Evolutionary conservation across 2,113 vertebrate species (phyloP), one percentile per base, ranked within the genome.

Genomic region (Gambusia affinis): DNA sequence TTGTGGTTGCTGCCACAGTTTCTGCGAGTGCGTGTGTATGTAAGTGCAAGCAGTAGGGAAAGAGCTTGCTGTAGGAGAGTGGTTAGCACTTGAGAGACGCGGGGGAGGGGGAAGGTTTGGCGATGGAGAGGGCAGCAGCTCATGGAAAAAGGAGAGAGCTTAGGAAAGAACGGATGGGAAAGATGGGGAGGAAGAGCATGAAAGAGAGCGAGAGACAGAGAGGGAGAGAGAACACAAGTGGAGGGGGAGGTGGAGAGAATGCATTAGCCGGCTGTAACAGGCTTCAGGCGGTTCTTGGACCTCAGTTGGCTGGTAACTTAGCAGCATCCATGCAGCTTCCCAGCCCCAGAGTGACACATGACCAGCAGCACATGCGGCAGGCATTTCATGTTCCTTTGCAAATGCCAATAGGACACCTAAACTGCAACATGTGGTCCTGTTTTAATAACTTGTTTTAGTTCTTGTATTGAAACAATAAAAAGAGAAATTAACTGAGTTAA

Each of bases 211-310:
- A 86, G 78, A 85, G 76, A 37, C 10, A 37, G 35, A 85, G 86
- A 70, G 76, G 86, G 84, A 77, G 83, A 88, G 87, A 83, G 86
- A 75, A 66, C 73, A 83, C 69, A 79, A 70, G 72, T 33, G 29
- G 76, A 83, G 89, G 83, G 82, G 87, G 91, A 84, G 87, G 87
- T 60, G 82, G 84, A 71, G 88, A 80, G 87, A 89, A 86, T 89
- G 87, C 91, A 91, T 93, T 91, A 86, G 89, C 91, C 82, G 88
- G 85, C 88, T 92, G 82, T 90, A 87, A 92, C 90, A 92, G 90
- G 89, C 90, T 91, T 82, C 83, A 89, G 90, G 91, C 88, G 70
- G 91, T 90, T 93, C 85, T 85, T 87, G 85, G 87, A 87, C 86
- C 86, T 85, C 75, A 81, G 84, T 82, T 83, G 82, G 80, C 83